phyloP scores from a whole-genome alignment of 1,140 invertebrate species.

The Telenomus remus region DNA sequence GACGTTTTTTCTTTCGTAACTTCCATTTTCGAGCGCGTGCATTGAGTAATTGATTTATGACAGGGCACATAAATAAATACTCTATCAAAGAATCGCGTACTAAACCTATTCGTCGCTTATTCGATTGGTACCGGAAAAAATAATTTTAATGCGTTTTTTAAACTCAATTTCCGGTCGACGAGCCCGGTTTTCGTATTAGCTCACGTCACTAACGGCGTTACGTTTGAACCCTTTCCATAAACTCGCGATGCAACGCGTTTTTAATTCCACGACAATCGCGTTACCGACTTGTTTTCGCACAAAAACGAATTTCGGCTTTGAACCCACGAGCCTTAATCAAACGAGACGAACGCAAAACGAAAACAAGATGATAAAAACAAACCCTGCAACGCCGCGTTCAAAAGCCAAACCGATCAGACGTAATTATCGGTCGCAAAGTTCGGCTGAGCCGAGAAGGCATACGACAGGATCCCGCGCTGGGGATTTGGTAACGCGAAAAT shows the following conservation, averaged over 20 bases:
- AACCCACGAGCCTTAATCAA: too few relatives aligned
- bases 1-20: too few relatives aligned
- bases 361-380: conserved; percentile 3
- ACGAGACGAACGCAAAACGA: background rate
- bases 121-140: conserved; percentile 4
- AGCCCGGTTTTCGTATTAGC: conserved; percentile 5
- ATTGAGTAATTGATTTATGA: conserved; percentile 5
- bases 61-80: conserved; percentile 8
- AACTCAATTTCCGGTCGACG: conserved; percentile 14
- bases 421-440: conserved; percentile 44
- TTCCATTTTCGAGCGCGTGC: too few relatives aligned
- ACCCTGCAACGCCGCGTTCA: conserved; percentile 20
- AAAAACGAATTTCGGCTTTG: too few relatives aligned
- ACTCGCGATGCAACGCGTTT: conserved; percentile 6
- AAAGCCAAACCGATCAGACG: conserved; percentile 30
- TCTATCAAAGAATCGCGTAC: conserved; percentile 5
- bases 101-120: conserved; percentile 1
- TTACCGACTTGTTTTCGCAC: background rate
- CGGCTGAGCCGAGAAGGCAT: conserved; percentile 32
- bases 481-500: conserved; percentile 68
- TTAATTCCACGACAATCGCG: conserved; percentile 7
- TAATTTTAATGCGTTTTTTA: conserved; percentile 20
- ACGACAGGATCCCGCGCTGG: conserved; percentile 52
- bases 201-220: conserved; percentile 7
- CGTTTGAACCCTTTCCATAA: conserved; percentile 15